Evolutionary conservation across 1,140 invertebrate species (phyloP).

Genomic region (Dendrolimus kikuchii): DNA sequence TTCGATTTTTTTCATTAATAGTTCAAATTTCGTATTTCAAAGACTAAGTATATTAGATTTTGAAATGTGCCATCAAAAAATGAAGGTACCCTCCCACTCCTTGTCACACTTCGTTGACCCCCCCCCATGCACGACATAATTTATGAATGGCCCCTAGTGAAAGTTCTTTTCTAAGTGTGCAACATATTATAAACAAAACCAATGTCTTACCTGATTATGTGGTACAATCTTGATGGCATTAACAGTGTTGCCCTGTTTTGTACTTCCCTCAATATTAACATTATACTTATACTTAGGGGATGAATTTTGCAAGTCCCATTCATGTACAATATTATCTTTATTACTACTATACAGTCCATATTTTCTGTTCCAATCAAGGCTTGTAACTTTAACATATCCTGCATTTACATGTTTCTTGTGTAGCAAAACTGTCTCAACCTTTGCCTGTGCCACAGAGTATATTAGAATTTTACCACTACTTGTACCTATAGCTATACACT

Average conservation of each 20-base stretch:
- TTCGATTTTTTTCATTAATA: too few species aligned
- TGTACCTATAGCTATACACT: slow-evolving; percentile 77
- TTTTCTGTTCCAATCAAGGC: slow-evolving; percentile 58
- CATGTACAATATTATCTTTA: slow-evolving; percentile 39
- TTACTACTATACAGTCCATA: slow-evolving; percentile 61
- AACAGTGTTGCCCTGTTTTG: slow-evolving; percentile 66
- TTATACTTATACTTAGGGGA: slow-evolving; percentile 56
- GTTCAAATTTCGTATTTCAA: too few species aligned
- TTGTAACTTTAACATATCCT: slow-evolving; percentile 16
- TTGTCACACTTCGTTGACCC: too few species aligned
- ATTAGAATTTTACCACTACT: slow-evolving; percentile 76
- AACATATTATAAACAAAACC: slow-evolving; percentile 7
- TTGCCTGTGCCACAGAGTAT: slow-evolving; percentile 78
- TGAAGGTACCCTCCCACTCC: too few species aligned
- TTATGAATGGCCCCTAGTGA: too few species aligned
- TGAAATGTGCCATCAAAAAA: too few species aligned
- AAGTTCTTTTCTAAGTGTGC: neutral
- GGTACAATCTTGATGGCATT: slow-evolving; percentile 78
- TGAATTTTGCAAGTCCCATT: slow-evolving; percentile 52
- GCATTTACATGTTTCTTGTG: neutral
- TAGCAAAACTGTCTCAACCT: slow-evolving; percentile 65
- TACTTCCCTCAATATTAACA: slow-evolving; percentile 59
- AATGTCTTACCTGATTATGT: slow-evolving; percentile 68
- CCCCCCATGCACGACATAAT: too few species aligned
- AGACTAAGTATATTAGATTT: too few species aligned